Evolutionary conservation across 2,113 vertebrate species (phyloP).

Genomic region (Zeus faber): DNA sequence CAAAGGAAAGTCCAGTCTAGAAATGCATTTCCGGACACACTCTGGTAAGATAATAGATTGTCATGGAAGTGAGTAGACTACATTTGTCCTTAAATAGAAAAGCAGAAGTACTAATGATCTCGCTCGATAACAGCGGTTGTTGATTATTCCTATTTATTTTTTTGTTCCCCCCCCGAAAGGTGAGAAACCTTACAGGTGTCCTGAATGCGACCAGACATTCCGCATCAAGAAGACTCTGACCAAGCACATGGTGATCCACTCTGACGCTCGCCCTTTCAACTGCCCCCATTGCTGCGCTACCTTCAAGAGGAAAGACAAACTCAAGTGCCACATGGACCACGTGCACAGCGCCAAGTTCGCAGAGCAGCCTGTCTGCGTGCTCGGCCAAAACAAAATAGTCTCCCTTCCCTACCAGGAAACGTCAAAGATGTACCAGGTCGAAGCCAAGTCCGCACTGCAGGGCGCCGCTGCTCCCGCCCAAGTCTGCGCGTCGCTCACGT

Average conservation of each 20-base stretch:
- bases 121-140: no score
- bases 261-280: slow-evolving; percentile 93
- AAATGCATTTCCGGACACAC: slow-evolving; percentile 98
- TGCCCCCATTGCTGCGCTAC: slow-evolving; percentile 93
- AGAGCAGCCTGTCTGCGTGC: slow-evolving; percentile 55
- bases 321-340: slow-evolving; percentile 96
- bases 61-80: no score
- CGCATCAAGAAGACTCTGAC: slow-evolving; percentile 98
- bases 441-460: slow-evolving; percentile 76
- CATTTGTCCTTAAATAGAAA: no score
- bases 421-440: slow-evolving; percentile 73
- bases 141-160: not conserved
- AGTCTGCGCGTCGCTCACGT: slow-evolving; percentile 82
- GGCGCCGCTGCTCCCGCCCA: slow-evolving; percentile 68
- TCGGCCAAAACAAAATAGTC: slow-evolving; percentile 74
- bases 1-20: slow-evolving; percentile 96
- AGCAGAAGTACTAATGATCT: no score
- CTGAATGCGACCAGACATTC: slow-evolving; percentile 92
- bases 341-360: slow-evolving; percentile 83
- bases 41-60: slow-evolving; percentile 92
- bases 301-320: slow-evolving; percentile 96
- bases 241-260: slow-evolving; percentile 98
- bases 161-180: slow-evolving; percentile 65
- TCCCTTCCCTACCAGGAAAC: slow-evolving; percentile 73
- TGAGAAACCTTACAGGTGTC: slow-evolving; percentile 95